Percentiles rank a stretch among this genome's conserved stretches.
phyloP scores from a whole-genome alignment of 2,797 vertebrate genomes.

The Sitta carolinensis region DNA sequence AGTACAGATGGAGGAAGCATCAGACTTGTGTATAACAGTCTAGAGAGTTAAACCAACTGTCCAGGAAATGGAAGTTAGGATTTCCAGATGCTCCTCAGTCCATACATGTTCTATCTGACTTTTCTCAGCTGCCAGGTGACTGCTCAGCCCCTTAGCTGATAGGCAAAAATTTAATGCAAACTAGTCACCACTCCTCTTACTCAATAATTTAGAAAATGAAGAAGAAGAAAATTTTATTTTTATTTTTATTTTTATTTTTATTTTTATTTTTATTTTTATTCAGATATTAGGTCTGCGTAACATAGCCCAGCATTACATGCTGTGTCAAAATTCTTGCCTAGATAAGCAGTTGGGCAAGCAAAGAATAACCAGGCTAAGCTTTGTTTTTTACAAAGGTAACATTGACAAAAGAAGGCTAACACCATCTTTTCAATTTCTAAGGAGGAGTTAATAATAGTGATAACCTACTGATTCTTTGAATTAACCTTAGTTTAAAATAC shows the following conservation, averaged over 20 bases:
- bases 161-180: background rate
- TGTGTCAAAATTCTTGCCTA: background rate
- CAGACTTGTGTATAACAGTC: constrained; percentile 5
- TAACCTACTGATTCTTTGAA: background rate
- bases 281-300: background rate
- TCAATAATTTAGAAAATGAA: background rate
- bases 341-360: background rate
- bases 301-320: background rate
- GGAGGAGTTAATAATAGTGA: background rate
- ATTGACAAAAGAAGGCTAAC: background rate
- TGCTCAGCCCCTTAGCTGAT: background rate
- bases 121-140: background rate
- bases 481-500: background rate
- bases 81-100: constrained; percentile 6
- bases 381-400: background rate
- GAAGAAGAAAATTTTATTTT: background rate
- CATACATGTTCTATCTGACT: background rate
- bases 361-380: background rate
- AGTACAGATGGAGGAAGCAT: constrained; percentile 54
- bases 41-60: constrained; percentile 10
- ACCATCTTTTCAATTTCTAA: background rate
- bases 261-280: background rate
- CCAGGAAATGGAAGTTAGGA: background rate
- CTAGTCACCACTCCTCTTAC: background rate
- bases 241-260: background rate